Evolutionary conservation across 2,113 vertebrate species (phyloP), one percentile per base, ranked within the genome.

Genomic region (Cercopithecus mona): DNA sequence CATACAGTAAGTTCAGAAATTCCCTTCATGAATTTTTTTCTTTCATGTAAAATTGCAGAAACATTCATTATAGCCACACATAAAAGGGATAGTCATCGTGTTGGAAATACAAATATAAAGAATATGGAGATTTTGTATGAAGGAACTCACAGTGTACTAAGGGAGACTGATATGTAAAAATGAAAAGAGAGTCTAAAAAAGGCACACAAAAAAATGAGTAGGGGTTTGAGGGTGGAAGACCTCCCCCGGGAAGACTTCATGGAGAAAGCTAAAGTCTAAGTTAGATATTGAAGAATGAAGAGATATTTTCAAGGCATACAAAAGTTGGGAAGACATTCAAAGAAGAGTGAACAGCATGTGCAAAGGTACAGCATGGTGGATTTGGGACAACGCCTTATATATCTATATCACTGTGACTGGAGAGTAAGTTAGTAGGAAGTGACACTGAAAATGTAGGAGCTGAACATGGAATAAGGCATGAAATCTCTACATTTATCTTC

Each of bases 11-110:
- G 16, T 72, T 87, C 80, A 55, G 88, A 85, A 92, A 80, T 84
- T 43, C 38, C 90, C 32, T 35, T 90, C 22, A 2, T 87, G n/a
- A 73, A 81, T 16, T 81, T 88, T 80, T 90, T 86, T 18, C 75
- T 93, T 81, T 52, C 80, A 48, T 38, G 70, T 79, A 61, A 96
- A 94, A 86, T 59, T 81, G 30, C 35, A 85, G 52, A 88, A 94
- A 72, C 12, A 2, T 55, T 90, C 30, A 79, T 38, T 64, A 78
- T 0, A 38, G 4, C 72, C 25, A 59, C 18, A 61, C 2, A 52
- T 48, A 66, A 10, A 35, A 95, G 27, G 35, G 38, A 72, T 1
- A 32, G 27, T 50, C 40, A 43, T 12, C 25, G 16, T 8, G 18
- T n/a, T 66, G n/a, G 43, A 52, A 96, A 80, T 40, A 73, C 43